phyloP scores from a whole-genome alignment of 1,140 invertebrate species.

The Cotesia glomerata region DNA sequence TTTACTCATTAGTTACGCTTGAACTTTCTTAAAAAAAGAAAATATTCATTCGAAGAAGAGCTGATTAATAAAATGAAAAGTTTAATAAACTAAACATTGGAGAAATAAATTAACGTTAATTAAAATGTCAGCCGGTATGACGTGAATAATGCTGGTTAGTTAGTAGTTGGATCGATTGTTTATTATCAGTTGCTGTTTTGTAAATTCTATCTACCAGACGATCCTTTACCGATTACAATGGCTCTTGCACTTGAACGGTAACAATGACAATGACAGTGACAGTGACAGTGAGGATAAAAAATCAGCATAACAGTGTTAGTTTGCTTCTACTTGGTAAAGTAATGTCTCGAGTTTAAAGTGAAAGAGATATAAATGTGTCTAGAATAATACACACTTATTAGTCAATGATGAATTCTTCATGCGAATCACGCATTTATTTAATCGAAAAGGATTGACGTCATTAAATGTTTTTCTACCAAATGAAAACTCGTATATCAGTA shows the following conservation, averaged over 20 bases:
- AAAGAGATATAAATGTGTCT: too few species aligned
- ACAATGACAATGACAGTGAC: not conserved
- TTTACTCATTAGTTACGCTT: too few species aligned
- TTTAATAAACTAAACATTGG: not conserved
- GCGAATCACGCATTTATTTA: conserved; percentile 6
- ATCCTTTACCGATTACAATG: not conserved
- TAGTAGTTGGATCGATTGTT: not conserved
- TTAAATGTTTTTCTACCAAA: not conserved
- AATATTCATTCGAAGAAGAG: not conserved
- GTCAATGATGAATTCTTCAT: conserved; percentile 6
- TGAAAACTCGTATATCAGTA: not conserved
- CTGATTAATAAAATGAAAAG: not conserved
- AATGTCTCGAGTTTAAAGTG: too few species aligned
- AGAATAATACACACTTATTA: not conserved
- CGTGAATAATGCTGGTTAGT: too few species aligned
- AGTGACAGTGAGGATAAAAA: conserved; percentile 7
- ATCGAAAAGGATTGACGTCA: conserved; percentile 7
- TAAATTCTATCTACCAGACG: not conserved
- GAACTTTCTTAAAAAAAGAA: too few species aligned
- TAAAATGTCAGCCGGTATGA: not conserved
- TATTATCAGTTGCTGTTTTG: not conserved
- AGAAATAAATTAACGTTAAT: not conserved
- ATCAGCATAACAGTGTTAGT: too few species aligned
- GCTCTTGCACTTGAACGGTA: not conserved
- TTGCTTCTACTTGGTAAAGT: not conserved